These are phyloP conservation scores for Limnodromus scolopaceus DNA, from an alignment of 2,797 vertebrate genomes.

Conservation along the genomic window DNA sequence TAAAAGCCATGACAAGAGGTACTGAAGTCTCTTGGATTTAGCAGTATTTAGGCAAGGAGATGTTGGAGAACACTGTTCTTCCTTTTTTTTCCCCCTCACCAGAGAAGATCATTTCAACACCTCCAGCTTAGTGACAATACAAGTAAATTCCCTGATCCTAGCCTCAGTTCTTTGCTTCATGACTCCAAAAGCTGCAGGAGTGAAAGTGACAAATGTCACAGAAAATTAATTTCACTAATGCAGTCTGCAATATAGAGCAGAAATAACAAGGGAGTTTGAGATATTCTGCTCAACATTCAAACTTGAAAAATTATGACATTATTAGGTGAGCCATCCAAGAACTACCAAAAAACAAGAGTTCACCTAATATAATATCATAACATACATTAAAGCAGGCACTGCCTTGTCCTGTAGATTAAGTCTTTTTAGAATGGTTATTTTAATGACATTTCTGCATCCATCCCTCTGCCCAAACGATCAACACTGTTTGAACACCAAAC, in stretches of 20 bases:
- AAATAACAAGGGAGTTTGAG: neutral
- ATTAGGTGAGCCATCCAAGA: neutral
- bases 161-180: neutral
- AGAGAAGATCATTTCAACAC: neutral
- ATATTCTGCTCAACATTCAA: neutral
- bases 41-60: neutral
- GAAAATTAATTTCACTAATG: neutral
- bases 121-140: neutral
- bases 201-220: neutral
- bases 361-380: neutral
- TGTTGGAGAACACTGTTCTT: neutral
- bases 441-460: neutral
- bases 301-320: neutral
- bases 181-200: neutral
- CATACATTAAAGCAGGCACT: neutral
- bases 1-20: neutral
- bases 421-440: neutral
- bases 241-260: neutral
- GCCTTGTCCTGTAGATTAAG: neutral
- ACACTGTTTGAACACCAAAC: neutral
- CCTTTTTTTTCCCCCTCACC: neutral
- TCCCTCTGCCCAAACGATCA: fast-evolving
- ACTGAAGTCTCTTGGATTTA: neutral
- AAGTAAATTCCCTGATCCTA: neutral
- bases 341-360: neutral